Conservation (phyloP, 2,888 invertebrate species). For the Strigamia transsilvanica region DNA sequence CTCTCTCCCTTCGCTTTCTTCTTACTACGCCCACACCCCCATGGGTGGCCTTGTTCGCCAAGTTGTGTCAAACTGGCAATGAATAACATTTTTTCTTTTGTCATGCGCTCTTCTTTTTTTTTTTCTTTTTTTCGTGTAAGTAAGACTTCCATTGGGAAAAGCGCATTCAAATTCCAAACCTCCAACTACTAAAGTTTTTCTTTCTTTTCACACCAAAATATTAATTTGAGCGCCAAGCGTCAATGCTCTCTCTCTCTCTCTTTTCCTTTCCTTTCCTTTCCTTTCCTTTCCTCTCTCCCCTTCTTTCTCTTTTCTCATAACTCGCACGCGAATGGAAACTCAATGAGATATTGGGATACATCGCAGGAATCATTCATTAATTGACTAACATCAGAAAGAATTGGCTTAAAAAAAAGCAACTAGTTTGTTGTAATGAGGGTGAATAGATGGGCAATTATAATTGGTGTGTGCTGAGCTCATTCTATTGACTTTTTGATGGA, state of each 20-base stretch:
- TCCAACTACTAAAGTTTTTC: constrained; percentile 30
- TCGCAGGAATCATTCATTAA: constrained; percentile 16
- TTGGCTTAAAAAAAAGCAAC: background rate
- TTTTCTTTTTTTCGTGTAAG: constrained; percentile 30
- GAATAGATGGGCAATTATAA: background rate
- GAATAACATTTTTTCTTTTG: constrained; percentile 20
- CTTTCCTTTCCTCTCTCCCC: too few species aligned
- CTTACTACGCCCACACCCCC: background rate
- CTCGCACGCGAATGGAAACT: constrained; percentile 22
- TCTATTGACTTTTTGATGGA: constrained; percentile 16
- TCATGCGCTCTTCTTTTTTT: constrained; percentile 25
- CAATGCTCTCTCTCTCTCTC: too few species aligned
- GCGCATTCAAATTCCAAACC: constrained; percentile 24
- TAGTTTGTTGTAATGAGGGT: constrained; percentile 16
- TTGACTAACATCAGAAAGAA: background rate
- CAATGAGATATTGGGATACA: constrained; percentile 24
- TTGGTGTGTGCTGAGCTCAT: background rate
- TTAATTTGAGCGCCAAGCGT: constrained; percentile 22
- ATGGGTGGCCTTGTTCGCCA: constrained; percentile 20
- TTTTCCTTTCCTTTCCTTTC: too few species aligned
- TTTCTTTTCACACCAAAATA: constrained; percentile 25
- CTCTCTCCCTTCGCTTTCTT: background rate
- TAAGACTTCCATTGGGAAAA: constrained; percentile 24
- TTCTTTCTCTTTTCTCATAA: constrained; percentile 1
- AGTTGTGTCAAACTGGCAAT: constrained; percentile 30